Conservation (phyloP, 1,140 invertebrate species). For the Gonatopus flavifemur region DNA sequence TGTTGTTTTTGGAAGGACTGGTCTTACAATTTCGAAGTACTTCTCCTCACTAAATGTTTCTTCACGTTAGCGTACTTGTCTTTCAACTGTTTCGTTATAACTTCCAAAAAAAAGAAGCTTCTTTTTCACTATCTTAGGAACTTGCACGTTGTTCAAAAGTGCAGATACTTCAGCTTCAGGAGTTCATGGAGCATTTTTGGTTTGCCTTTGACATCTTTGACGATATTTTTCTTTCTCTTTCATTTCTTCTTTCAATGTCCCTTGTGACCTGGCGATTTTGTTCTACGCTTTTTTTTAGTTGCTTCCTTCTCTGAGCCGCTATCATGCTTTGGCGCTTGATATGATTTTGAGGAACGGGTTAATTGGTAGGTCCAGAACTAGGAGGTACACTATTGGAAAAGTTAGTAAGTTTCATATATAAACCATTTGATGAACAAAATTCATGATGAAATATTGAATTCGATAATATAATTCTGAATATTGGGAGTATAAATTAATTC, state of each 20-base stretch:
- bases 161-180: not conserved
- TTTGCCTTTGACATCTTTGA: not conserved
- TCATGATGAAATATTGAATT: no score
- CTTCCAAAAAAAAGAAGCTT: not conserved
- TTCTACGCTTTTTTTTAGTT: not conserved
- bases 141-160: not conserved
- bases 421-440: no score
- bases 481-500: no score
- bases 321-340: not conserved
- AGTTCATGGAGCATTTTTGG: not conserved
- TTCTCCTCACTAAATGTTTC: not conserved
- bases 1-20: not conserved
- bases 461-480: no score
- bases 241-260: not conserved
- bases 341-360: not conserved
- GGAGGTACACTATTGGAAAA: no score
- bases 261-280: not conserved
- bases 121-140: not conserved
- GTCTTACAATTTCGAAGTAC: not conserved
- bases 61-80: not conserved
- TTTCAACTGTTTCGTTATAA: not conserved
- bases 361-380: not conserved
- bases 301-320: not conserved
- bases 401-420: no score
- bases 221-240: not conserved